Evolutionary conservation across 1,140 invertebrate genomes (phyloP), one percentile per base, ranked within the genome.

Genomic region (Oncopodura yosiiana): DNA sequence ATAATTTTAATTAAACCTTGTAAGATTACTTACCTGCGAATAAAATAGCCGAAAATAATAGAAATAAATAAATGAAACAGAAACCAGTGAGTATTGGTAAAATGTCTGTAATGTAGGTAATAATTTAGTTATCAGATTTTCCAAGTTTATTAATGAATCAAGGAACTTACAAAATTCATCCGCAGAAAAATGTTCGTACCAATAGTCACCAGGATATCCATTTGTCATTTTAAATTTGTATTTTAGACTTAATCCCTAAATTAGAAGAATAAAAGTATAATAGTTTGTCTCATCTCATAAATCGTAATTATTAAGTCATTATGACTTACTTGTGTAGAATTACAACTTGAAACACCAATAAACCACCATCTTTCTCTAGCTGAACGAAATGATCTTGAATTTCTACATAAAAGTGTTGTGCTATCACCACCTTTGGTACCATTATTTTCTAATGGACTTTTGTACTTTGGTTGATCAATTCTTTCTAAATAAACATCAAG

Each of bases 121-220:
- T 30, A 45, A 51, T 16, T 44, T 8, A 44, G 24, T 5, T 9
- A 14, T 4, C 23, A 44, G 8, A n/a, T n/a, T n/a, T n/a, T n/a
- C n/a, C n/a, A n/a, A n/a, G n/a, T n/a, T n/a, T n/a, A n/a, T n/a
- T n/a, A n/a, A n/a, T n/a, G n/a, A n/a, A n/a, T n/a, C n/a, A n/a
- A n/a, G n/a, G n/a, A n/a, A 77, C 83, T 83, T 78, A 88, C 88
- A 90, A 70, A 92, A 89, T 76, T 94, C 84, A 70, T 94, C 90
- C 34, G 88, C 88, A 1, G 88, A 92, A 68, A 91, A 90, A 68
- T 94, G 88, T 66, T 85, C 78, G 64, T 81, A 80, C 81, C 86
- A 88, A 60, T 82, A 81, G 67, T 84, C 81, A 0, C 79, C 80
- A 12, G 75, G 72, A 1, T 77, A 72, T 6, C 83, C 86, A 71